Evolutionary conservation across 1,140 invertebrate genomes (phyloP).

Genomic region (Rhynchophorus ferrugineus): DNA sequence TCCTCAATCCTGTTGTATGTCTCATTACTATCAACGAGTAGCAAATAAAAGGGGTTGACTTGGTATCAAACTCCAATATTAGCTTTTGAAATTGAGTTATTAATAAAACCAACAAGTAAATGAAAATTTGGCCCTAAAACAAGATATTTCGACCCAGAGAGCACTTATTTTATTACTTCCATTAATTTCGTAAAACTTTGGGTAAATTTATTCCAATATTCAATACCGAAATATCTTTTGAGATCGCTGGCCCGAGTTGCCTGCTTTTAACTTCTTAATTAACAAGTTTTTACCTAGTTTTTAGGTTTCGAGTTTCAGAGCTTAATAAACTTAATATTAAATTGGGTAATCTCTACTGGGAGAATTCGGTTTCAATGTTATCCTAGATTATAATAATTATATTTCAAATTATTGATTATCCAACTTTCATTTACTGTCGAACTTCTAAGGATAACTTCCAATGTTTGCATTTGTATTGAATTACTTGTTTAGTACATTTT

Average conservation of each 20-base stretch:
- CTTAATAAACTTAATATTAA: constrained; percentile 2
- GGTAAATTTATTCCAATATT: constrained; percentile 15
- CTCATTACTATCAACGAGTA: not conserved
- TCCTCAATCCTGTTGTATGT: constrained; percentile 4
- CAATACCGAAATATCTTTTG: constrained; percentile 10
- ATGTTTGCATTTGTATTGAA: too few species aligned
- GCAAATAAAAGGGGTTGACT: not conserved
- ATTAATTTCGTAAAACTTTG: constrained; percentile 3
- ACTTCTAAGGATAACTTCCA: too few species aligned
- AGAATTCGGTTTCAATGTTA: too few species aligned
- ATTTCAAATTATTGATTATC: too few species aligned
- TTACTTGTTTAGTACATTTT: too few species aligned
- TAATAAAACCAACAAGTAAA: not conserved
- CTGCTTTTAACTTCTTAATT: constrained; percentile 13
- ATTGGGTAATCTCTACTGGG: too few species aligned
- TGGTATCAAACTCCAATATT: constrained; percentile 8
- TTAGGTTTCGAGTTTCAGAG: constrained; percentile 8
- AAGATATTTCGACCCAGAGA: constrained; percentile 2
- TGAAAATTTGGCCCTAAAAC: constrained; percentile 3
- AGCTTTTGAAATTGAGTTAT: constrained; percentile 7
- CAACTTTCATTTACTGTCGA: too few species aligned
- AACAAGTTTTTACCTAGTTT: constrained; percentile 14
- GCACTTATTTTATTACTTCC: constrained; percentile 1
- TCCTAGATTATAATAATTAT: too few species aligned
- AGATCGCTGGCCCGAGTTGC: not conserved